Percentiles rank a stretch among this genome's conserved stretches.
Evolutionary conservation across 2,888 invertebrate species (phyloP).

Genomic region (Xestia xanthographa): DNA sequence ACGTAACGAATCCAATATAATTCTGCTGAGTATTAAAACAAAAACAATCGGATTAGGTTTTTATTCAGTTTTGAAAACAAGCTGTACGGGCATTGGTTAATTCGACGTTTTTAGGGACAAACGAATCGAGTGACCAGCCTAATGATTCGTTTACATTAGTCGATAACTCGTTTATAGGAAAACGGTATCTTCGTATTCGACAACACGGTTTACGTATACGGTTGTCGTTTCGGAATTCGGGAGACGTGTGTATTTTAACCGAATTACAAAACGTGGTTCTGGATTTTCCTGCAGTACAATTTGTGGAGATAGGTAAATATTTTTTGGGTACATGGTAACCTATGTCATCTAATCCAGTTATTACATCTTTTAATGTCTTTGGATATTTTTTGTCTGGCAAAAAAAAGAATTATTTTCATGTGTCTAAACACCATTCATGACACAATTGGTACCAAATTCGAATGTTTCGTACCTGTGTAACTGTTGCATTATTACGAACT

Average conservation of each 20-base stretch:
- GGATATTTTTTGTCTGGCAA: too few species aligned
- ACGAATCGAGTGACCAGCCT: constrained; percentile 39
- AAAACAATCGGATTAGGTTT: constrained; percentile 70
- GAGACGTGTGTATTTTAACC: constrained; percentile 30
- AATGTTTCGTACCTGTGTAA: background rate
- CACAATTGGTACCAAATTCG: background rate
- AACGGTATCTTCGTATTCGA: constrained; percentile 23
- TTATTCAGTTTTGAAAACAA: constrained; percentile 52
- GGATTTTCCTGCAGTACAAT: background rate
- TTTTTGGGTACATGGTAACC: background rate
- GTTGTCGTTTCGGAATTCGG: constrained; percentile 10
- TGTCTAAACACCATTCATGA: too few species aligned
- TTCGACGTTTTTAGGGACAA: constrained; percentile 40
- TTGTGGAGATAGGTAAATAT: background rate
- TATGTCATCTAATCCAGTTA: too few species aligned
- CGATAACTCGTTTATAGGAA: constrained; percentile 44
- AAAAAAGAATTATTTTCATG: too few species aligned
- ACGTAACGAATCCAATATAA: constrained; percentile 78
- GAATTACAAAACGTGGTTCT: constrained; percentile 13
- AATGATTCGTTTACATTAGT: constrained; percentile 52
- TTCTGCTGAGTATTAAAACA: constrained; percentile 74
- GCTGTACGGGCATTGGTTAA: constrained; percentile 36
- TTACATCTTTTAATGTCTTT: too few species aligned
- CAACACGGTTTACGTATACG: constrained; percentile 9
- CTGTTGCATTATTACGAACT: background rate